Conservation (phyloP, 2,797 vertebrate species). For the Alectoris magna region DNA sequence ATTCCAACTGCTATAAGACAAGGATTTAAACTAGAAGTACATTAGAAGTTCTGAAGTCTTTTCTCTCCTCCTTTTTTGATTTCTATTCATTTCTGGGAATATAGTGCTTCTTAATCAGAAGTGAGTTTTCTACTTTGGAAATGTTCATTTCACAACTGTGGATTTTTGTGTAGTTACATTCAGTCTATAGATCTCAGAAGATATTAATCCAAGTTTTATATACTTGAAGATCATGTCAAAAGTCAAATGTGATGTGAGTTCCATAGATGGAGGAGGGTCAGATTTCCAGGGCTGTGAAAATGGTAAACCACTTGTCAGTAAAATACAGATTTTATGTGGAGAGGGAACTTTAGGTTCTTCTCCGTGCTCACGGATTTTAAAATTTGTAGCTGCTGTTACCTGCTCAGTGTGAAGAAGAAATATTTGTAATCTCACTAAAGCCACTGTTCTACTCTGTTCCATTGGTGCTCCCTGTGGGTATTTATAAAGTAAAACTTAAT, state of each 20-base stretch:
- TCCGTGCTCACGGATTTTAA: neutral
- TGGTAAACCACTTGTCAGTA: neutral
- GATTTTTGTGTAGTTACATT: fast-evolving
- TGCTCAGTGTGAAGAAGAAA: neutral
- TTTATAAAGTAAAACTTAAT: neutral
- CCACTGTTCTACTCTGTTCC: neutral
- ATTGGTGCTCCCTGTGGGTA: neutral
- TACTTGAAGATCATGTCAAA: neutral
- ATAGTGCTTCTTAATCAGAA: neutral
- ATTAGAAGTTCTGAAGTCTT: neutral
- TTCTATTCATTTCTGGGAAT: neutral
- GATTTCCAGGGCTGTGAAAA: neutral
- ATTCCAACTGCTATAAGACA: neutral
- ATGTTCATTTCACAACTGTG: neutral
- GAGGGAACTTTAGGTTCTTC: neutral
- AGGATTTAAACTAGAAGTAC: neutral
- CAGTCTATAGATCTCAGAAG: neutral
- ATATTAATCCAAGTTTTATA: neutral
- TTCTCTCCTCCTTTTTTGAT: neutral
- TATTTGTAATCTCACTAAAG: neutral
- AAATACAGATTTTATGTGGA: neutral
- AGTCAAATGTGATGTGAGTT: neutral
- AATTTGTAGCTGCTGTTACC: neutral
- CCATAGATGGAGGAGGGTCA: neutral
- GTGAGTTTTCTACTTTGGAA: neutral